Evolutionary conservation across 1,140 invertebrate species (phyloP), one percentile per base, ranked within the genome.

Genomic region (Rhagoletis pomonella): DNA sequence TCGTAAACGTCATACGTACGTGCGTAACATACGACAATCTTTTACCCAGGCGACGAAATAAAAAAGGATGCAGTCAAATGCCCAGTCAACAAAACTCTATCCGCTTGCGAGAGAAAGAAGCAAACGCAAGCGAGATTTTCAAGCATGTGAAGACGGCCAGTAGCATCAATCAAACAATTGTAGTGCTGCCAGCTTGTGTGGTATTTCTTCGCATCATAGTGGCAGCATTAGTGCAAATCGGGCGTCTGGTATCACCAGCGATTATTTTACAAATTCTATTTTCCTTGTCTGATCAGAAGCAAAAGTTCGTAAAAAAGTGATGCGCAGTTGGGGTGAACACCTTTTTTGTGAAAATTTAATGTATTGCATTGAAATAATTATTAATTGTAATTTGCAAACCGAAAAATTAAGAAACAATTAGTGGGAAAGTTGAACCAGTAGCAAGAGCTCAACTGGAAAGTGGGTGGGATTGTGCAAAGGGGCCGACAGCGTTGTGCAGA

Each of bases 301-400:
- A 10, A 14, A 62, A 62, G 50, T 55, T 10, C 10, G 50, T 10
- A 10, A 62, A 62, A 62, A 62, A 55, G 19, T 81, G 7, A 81
- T 55, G 50, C 73, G 73, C 73, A 81, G 44, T 81, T 81, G 47
- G 47, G 55, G 47, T 81, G 73, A 81, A 58, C 17, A 55, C 55
- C 17, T 4, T 81, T 19, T 81, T 81, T 81, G 12, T n/a, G 47
- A 81, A 55, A 81, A 81, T 81, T 50, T 6, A 12, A 3, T 73
- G 17, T 73, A 73, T 58, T 29, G 50, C 7, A 81, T 81, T 19
- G 44, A 50, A 77, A 67, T 29, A 42, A 81, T 42, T 55, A 47
- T 50, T 4, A 4, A 2, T 55, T 67, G 50, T n/a, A 81, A 17
- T 67, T 42, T 10, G 12, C 39, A 42, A 67, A 67, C 3, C 9